Base-by-base conservation (phyloP, 2,797 vertebrate species). In the Orestias chungarensis region DNA sequence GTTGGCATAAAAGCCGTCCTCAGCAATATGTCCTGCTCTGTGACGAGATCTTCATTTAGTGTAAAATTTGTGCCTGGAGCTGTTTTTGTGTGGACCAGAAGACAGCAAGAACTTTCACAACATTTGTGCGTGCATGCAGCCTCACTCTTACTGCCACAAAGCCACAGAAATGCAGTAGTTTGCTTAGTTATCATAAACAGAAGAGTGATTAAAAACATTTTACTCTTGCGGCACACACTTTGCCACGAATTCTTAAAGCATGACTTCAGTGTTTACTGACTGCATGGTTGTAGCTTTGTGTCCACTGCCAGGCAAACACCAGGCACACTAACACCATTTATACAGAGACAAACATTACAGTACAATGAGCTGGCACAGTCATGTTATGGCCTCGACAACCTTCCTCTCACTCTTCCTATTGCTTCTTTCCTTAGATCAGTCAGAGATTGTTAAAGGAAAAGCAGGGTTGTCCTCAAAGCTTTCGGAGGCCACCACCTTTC, bases 391-490 rank as follows among this genome's bases (percentile, higher is more conserved):
- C 64, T 64, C 76, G 81, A 83, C 82, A 85, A 71, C 47, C 66
- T 65, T 59, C 59, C 73, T 82, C 72, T 78, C 77, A 82, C 77
- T 72, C 77, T 77, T 79, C 25, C 33, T 2, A 18, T 71, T 5
- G 10, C 71, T 84, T 76, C 70, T 87, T 78, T 81, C 46, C 47
- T 80, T 40, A 33, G 57, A 46, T 83, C 67, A 75, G 62, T 75
- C 68, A 75, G 73, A 82, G 5, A 17, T 74, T 70, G n/a, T n/a
- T 61, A 68, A 64, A 77, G 87, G 87, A 88, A 90, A 91, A 66
- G 70, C 74, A 89, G 76, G 57, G 86, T 91, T 91, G 88, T 88
- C 85, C 55, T 73, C 71, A 72, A 75, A 76, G 59, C 54, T 49
- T 70, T 71, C 70, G 85, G 78, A 79, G 83, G 80, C 81, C 73